Evolutionary conservation across 2,797 vertebrate species (phyloP), one percentile per base, ranked within the genome.

Genomic region (Scomberomorus guttatus): DNA sequence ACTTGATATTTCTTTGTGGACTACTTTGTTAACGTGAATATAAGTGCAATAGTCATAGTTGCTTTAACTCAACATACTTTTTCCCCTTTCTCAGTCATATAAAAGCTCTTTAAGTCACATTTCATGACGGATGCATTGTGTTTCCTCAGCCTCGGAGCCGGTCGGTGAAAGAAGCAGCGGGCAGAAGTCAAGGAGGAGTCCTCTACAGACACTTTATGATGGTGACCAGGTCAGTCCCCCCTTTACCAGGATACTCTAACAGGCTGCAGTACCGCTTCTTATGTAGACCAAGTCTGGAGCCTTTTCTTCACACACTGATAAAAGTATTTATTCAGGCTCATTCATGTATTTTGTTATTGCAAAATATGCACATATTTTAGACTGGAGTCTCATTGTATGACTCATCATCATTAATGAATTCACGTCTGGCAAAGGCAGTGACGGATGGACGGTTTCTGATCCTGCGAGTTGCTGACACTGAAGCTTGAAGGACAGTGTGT

Each of bases 181-280:
- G 93, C 94, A 95, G 29, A 97, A 96, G 79, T 92, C 93, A 0
- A 94, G 95, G 80, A 96, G 95, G 86, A 98, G 93, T 84, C 97
- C 97, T 2, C 95, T 98, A 18, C 97, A 98, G 92, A 88, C 92
- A 0, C 94, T 98, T 0, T 96, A 97, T 0, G 94, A 97, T 32
- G 94, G 94, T n/a, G 96, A 97, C 73, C 96, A 97, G 96, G 97
- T 98, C 91, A 94, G 96, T 92, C 2, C 37, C 4, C 11, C 27
- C 5, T 13, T 20, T 20, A 4, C 29, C 50, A 59, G n/a, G n/a
- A n/a, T n/a, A n/a, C n/a, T n/a, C n/a, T n/a, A n/a, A n/a, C n/a
- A n/a, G 22, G 51, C 22, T 50, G 29, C 32, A 34, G 42, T 15
- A 11, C 22, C 5, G 12, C 22, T 46, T 9, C 5, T 3, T 20